These are phyloP conservation scores for Gastrophysa polygoni DNA, from an alignment of 2,888 invertebrate species.

Conservation along the genomic window DNA sequence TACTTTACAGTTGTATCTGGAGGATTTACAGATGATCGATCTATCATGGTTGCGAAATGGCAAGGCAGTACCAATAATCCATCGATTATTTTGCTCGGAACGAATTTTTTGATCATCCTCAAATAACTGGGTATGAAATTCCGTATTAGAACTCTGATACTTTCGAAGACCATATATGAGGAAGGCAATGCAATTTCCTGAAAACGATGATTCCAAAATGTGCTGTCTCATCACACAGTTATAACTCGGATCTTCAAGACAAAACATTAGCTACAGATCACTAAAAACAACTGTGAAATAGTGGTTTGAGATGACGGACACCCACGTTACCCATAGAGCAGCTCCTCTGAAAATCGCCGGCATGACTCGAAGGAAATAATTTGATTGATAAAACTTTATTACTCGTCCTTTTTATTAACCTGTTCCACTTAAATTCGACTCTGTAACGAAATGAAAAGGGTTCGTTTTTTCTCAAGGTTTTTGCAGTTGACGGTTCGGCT, in stretches of 20 bases:
- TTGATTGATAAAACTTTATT: conserved; percentile 53
- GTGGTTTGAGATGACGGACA: conserved; percentile 44
- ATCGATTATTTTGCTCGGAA: too few species aligned
- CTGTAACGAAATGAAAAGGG: conserved; percentile 38
- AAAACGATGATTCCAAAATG: conserved; percentile 18
- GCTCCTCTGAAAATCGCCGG: conserved; percentile 43
- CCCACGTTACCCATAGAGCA: conserved; percentile 40
- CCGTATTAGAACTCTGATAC: background rate
- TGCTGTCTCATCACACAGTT: conserved; percentile 31
- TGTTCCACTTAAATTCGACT: conserved; percentile 39
- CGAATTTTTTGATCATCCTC: background rate
- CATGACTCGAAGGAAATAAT: conserved; percentile 50
- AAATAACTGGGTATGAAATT: background rate
- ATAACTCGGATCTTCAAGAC: conserved; percentile 34
- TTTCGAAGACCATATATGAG: background rate
- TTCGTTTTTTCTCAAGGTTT: conserved; percentile 33
- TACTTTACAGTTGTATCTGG: too few species aligned
- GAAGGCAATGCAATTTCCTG: conserved; percentile 8
- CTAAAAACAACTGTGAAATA: conserved; percentile 50
- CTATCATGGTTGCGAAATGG: too few species aligned
- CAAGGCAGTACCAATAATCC: too few species aligned
- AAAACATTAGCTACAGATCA: conserved; percentile 44
- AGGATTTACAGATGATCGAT: too few species aligned
- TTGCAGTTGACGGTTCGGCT: conserved; percentile 29
- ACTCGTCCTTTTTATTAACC: conserved; percentile 37